Conservation (phyloP, 1,140 invertebrate genomes). For the Argopecten irradians region DNA sequence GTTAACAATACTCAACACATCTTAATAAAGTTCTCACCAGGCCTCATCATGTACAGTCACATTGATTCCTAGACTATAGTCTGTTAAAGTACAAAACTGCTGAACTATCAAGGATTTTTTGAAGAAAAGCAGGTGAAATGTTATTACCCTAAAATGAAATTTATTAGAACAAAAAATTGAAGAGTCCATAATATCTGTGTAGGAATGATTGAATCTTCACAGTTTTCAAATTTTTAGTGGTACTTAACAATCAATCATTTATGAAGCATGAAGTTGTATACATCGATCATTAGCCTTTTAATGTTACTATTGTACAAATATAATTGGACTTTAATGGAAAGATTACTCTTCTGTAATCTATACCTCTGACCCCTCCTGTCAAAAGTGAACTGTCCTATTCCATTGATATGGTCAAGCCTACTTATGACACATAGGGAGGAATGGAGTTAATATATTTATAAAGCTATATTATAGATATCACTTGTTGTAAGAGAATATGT, state of each 20-base stretch:
- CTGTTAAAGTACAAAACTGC: too few species aligned
- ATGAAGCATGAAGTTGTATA: background rate
- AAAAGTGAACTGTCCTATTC: background rate
- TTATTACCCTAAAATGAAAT: too few species aligned
- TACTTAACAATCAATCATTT: too few species aligned
- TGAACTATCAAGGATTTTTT: too few species aligned
- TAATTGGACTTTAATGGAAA: background rate
- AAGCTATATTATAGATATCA: background rate
- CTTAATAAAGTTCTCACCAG: too few species aligned
- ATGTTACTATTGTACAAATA: background rate
- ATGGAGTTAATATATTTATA: background rate
- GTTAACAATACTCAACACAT: too few species aligned
- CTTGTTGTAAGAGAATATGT: background rate
- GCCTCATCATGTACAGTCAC: too few species aligned
- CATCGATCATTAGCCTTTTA: background rate
- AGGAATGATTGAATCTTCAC: too few species aligned
- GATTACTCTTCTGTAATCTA: background rate
- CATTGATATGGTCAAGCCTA: background rate
- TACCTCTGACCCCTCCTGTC: background rate
- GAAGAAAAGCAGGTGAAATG: too few species aligned
- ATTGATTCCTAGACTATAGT: too few species aligned
- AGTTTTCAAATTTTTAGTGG: too few species aligned
- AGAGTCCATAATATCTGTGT: background rate
- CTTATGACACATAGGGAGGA: background rate
- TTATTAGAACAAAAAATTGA: too few species aligned